Percentiles rank a stretch among this genome's conserved stretches.
Evolutionary conservation across 2,113 vertebrate genomes (phyloP).

Genomic region (Chaetorhynchus papuensis): DNA sequence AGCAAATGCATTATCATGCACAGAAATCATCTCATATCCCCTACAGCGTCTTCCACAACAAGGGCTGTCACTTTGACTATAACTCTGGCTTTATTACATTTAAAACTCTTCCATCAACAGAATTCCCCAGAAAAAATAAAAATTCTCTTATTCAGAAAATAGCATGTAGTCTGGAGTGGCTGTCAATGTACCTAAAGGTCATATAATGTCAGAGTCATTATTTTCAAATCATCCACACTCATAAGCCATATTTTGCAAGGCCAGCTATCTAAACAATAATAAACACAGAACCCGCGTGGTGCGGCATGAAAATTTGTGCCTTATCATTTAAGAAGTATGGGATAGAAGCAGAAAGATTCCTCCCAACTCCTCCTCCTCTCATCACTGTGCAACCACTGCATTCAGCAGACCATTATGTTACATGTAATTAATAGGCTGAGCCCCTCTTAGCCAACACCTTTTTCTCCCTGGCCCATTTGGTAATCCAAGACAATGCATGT

Average conservation of each 20-base stretch:
- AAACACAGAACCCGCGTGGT: background rate
- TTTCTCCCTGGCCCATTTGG: background rate
- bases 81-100: conserved; percentile 34
- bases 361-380: background rate
- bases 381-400: background rate
- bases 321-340: background rate
- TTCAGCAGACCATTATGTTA: background rate
- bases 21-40: conserved; percentile 46
- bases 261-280: background rate
- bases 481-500: background rate
- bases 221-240: conserved; percentile 12
- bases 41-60: conserved; percentile 38
- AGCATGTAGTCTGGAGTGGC: background rate
- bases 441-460: background rate
- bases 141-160: conserved; percentile 1
- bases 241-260: background rate
- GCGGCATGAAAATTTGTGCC: background rate
- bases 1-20: conserved; percentile 60
- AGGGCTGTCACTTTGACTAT: background rate
- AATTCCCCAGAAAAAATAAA: background rate
- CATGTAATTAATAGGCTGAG: background rate
- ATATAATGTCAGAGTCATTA: conserved; percentile 34
- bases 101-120: conserved; percentile 20
- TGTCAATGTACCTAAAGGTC: conserved; percentile 25
- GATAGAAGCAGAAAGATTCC: background rate